Base-by-base conservation (phyloP, 1,140 invertebrate species). In the Calephelis nemesis region DNA sequence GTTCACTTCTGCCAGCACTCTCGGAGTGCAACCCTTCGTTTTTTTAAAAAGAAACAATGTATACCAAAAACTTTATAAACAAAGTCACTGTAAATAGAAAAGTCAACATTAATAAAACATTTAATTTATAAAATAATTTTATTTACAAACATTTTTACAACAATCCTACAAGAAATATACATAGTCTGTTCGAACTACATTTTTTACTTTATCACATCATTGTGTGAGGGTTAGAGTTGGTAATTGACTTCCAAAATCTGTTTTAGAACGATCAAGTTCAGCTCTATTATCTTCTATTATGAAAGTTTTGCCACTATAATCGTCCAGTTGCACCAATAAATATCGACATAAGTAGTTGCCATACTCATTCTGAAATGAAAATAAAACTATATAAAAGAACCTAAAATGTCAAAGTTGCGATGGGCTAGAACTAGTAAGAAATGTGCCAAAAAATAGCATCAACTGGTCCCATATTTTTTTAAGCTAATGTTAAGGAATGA, bases 301-400 rank as follows among this genome's bases (percentile, higher is more conserved):
- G 68, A 98, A 95, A 15, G 94, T 94, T 74, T 94, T 94, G 58
- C 92, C 92, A 62, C 95, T 94, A 83, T 95, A 95, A 78, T 96
- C 95, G 87, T 98, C 95, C 8, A 97, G 86, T 90, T 97, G 94
- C 1, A 98, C 95, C 80, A 97, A 95, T 45, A 98, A 81, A 87
- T 97, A 98, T 72, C 95, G 93, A 80, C 97, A 98, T 71, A 96
- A 94, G 83, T 95, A 97, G 58, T 96, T 94, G 6, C 96, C 96
- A 74, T 93, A 93, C 47, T 95, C 93, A 92, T 96, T 94, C 96
- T 97, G 87, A 58, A 95, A 95, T 52, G 67, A 52, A 68, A 62
- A 49, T 45, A 48, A 4, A 50, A 15, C 12, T 19, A 62, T 30
- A 4, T 52, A 45, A 65, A 65, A 12, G n/a, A 48, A 10, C 9